Conservation (phyloP, 1,140 invertebrate species). For the Xylocopa sonorina region DNA sequence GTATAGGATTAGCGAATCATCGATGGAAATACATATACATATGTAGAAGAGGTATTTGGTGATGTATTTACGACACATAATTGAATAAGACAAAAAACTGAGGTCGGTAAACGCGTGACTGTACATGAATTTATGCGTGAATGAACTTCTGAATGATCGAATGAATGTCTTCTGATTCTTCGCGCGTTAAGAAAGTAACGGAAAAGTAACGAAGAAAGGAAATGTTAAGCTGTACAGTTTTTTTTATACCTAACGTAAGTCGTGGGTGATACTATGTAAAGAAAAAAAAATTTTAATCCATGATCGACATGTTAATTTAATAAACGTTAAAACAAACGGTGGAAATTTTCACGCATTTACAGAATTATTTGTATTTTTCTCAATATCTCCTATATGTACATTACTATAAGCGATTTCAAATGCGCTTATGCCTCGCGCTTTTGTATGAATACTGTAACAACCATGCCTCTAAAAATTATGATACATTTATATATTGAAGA, state of each 20-base stretch:
- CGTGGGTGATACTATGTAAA: conserved; percentile 43
- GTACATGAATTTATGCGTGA: conserved; percentile 1
- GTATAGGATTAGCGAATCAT: conserved; percentile 38
- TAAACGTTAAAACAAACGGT: conserved; percentile 52
- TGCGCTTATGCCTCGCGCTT: not conserved
- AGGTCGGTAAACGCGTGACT: conserved; percentile 3
- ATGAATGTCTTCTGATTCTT: not conserved
- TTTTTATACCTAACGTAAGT: conserved; percentile 62
- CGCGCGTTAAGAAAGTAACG: not conserved
- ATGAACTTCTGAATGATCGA: conserved; percentile 44
- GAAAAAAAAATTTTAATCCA: conserved; percentile 25
- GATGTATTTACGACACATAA: conserved; percentile 43
- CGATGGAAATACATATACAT: conserved; percentile 46
- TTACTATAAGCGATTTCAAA: not conserved
- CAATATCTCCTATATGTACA: conserved; percentile 14
- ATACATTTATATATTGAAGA: not conserved
- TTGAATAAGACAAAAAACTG: conserved; percentile 14
- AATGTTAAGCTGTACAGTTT: conserved; percentile 61
- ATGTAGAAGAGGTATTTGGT: conserved; percentile 43
- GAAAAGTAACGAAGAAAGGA: conserved; percentile 5
- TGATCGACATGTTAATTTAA: conserved; percentile 53
- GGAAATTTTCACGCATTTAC: conserved; percentile 23
- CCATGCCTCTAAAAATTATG: not conserved
- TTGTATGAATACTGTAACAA: not conserved
- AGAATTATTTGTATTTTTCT: conserved; percentile 37